A percentile compares a stretch with the other conserved stretches of the same genome.
These are phyloP conservation scores for Brachymystax lenok DNA, from an alignment of 2,797 vertebrate genomes.

Conservation along the genomic window DNA sequence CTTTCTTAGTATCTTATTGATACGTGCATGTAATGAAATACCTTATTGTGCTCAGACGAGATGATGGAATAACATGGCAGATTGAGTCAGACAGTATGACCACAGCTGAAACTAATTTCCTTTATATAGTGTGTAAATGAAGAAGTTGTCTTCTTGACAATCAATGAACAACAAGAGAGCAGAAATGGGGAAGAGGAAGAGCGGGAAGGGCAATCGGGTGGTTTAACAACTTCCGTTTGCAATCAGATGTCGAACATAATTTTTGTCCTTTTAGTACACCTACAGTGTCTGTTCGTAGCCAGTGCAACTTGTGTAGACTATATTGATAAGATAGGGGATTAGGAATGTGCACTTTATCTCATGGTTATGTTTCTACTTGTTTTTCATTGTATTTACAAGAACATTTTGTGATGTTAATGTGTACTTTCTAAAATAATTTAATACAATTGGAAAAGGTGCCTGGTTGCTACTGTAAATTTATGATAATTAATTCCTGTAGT, in stretches of 20 bases:
- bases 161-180: neutral
- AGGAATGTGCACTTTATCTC: neutral
- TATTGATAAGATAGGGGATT: neutral
- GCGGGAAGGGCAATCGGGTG: neutral
- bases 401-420: neutral
- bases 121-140: neutral
- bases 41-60: neutral
- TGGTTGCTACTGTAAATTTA: neutral
- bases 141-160: neutral
- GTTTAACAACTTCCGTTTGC: neutral
- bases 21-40: neutral
- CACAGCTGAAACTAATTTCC: neutral
- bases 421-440: neutral
- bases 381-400: no score
- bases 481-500: neutral
- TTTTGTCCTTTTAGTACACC: neutral
- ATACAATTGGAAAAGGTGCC: neutral
- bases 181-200: neutral
- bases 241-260: neutral
- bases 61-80: neutral
- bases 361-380: neutral
- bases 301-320: neutral
- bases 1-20: neutral
- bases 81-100: neutral
- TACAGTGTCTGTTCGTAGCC: neutral